These are phyloP conservation scores for Neoitamus cyanurus DNA, from an alignment of 2,888 invertebrate genomes.

Conservation along the genomic window DNA sequence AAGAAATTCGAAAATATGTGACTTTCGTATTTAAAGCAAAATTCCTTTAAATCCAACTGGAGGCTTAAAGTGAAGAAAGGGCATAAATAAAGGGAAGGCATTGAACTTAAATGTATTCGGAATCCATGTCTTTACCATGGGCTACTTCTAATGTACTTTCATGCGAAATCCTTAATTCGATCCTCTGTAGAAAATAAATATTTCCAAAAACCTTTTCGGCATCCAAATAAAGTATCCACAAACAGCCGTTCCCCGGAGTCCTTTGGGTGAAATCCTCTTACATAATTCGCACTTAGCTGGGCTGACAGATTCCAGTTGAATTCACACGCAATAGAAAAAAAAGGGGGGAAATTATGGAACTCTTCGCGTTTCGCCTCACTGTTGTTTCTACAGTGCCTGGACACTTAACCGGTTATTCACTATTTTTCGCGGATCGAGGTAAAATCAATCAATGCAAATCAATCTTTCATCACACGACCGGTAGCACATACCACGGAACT, in stretches of 20 bases:
- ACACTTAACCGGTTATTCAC: conserved; percentile 39
- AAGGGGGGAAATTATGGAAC: not conserved
- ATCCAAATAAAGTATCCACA: conserved; percentile 8
- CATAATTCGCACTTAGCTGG: not conserved
- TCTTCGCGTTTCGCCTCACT: not conserved
- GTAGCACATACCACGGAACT: not conserved
- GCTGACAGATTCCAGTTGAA: not conserved
- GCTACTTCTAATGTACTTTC: not conserved
- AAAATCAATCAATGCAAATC: conserved; percentile 12
- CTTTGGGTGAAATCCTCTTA: conserved; percentile 9
- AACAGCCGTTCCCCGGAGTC: not conserved
- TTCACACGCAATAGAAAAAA: not conserved
- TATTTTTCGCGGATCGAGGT: not conserved
- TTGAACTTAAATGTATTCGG: not conserved
- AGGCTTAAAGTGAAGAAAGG: too few species aligned
- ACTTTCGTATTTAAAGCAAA: too few species aligned
- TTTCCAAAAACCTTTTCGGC: not conserved
- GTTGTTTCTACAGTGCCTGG: not conserved
- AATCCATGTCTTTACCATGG: not conserved
- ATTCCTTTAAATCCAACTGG: too few species aligned
- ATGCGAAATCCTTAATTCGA: not conserved
- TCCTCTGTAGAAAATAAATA: not conserved
- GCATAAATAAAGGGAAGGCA: not conserved
- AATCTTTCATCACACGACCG: conserved; percentile 16
- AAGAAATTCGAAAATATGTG: too few species aligned